These are phyloP conservation scores for Drosophila kambysellisi DNA, from an alignment of 2,888 invertebrate species.

Conservation along the genomic window DNA sequence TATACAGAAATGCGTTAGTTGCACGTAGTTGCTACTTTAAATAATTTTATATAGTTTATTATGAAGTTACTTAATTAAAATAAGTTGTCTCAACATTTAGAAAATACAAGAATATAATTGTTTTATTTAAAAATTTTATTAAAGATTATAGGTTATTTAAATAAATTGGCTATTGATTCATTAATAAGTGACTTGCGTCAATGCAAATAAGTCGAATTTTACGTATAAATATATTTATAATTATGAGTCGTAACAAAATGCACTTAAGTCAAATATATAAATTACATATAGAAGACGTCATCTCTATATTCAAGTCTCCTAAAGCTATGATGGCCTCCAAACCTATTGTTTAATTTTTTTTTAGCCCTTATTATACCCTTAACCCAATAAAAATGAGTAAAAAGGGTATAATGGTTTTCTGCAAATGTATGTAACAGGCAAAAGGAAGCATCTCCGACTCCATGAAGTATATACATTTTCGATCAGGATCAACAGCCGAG, in stretches of 20 bases:
- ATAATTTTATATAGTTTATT: not conserved
- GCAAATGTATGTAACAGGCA: too few species aligned
- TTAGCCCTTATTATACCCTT: too few species aligned
- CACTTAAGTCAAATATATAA: not conserved
- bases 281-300: not conserved
- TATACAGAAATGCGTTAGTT: not conserved
- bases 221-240: not conserved
- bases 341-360: too few species aligned
- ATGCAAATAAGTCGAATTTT: not conserved
- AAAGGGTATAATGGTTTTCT: too few species aligned
- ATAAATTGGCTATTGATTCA: not conserved
- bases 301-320: too few species aligned
- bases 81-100: not conserved
- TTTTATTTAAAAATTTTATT: not conserved
- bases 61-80: not conserved
- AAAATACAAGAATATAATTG: not conserved
- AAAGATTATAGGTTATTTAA: not conserved
- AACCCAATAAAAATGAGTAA: too few species aligned
- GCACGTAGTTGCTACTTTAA: not conserved
- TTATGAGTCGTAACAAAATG: not conserved
- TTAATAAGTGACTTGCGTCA: not conserved
- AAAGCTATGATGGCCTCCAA: too few species aligned
- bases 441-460: too few species aligned
- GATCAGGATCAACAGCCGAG: too few species aligned
- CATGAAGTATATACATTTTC: too few species aligned